Evolutionary conservation across 2,113 vertebrate species (phyloP), one percentile per base, ranked within the genome.

Genomic region (Carassius gibelio): DNA sequence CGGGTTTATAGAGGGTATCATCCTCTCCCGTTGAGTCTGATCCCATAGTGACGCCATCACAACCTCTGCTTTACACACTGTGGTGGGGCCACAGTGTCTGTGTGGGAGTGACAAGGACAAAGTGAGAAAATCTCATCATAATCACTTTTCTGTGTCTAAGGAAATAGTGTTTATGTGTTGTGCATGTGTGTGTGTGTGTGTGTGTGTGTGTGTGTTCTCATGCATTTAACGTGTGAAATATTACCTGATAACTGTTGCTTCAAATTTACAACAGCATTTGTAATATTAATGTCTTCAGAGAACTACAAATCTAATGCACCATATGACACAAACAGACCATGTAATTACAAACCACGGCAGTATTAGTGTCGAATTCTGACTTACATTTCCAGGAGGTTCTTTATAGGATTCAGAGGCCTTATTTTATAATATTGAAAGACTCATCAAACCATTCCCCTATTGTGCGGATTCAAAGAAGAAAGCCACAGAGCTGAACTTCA

Each of bases 41-140:
- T 85, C 62, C 80, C 57, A 15, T 14, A 64, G 30, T 79, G 87
- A 88, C 13, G 55, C 52, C 79, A 85, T 30, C 45, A 23, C 8
- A 83, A 87, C 69, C 61, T 72, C 82, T 89, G 57, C 55, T 88
- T 79, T 93, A 83, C 15, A 91, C 91, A 93, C 91, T 93, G 93
- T 93, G 45, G 23, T 61, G 36, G n/a, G 77, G 45, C 62, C 69
- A 42, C n/a, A 19, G 55, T 68, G 68, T 68, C 57, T 84, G 68
- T 34, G 75, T 45, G 69, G 72, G 52, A 17, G 82, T 64, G 36
- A 26, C 48, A 50, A 34, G 36, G 57, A 13, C 15, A 26, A 62
- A 84, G 30, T 57, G 59, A 57, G 52, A 84, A 83, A 55, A 36
- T 50, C 50, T 62, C 64, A 72, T 52, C 62, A 76, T 80, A 55